phyloP scores from a whole-genome alignment of 2,888 invertebrate genomes.

The Dicyrtomina minuta region DNA sequence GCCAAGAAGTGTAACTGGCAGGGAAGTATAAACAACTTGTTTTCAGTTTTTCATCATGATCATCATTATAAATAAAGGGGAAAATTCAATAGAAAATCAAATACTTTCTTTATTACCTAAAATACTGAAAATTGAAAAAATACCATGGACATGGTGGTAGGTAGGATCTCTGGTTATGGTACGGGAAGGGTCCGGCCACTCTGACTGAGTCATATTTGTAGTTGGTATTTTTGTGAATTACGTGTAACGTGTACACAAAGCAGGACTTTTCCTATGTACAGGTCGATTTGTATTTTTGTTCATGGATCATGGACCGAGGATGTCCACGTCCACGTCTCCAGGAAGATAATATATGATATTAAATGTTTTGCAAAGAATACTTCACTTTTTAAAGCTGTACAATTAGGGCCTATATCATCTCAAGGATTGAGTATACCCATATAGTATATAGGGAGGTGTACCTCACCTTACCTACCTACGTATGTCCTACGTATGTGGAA shows the following conservation, averaged over 20 bases:
- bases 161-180: neutral
- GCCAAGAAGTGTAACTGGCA: no score
- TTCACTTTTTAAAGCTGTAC: neutral
- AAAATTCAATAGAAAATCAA: constrained; percentile 13
- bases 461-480: neutral
- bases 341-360: no score
- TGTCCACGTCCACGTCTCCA: no score
- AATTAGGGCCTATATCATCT: neutral
- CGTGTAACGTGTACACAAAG: no score
- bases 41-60: no score
- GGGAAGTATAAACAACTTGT: constrained; percentile 9
- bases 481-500: neutral
- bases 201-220: no score
- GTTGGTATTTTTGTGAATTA: no score
- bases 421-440: neutral
- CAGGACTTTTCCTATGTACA: no score
- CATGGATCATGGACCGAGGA: no score
- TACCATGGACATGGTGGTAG: neutral
- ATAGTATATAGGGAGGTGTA: neutral
- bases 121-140: constrained; percentile 8
- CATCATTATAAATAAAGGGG: constrained; percentile 5
- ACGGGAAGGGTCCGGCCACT: no score
- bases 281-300: no score
- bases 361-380: neutral
- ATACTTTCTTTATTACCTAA: constrained; percentile 25